A percentile compares a stretch with the other conserved stretches of the same genome.
phyloP scores from a whole-genome alignment of 2,888 invertebrate genomes.

The Ophioninae sp. region DNA sequence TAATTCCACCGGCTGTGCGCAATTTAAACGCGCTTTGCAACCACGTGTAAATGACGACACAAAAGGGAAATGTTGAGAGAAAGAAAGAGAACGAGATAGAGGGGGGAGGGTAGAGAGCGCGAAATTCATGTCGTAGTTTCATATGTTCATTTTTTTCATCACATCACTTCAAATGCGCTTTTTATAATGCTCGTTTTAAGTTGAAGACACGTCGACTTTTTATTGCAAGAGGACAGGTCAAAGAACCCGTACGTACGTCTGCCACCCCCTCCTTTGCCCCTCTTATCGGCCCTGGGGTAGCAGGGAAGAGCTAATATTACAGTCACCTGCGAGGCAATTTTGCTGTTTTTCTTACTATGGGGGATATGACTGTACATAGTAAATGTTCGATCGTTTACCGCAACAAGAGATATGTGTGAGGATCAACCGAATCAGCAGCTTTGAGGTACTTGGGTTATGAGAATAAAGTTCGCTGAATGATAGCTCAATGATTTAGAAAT shows the following conservation, averaged over 20 bases:
- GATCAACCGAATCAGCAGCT: too few relatives aligned
- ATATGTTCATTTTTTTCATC: conserved; percentile 1
- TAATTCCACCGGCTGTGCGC: conserved; percentile 43
- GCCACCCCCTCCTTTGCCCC: neutral
- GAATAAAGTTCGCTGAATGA: too few relatives aligned
- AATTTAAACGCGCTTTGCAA: conserved; percentile 51
- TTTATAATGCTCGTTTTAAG: neutral
- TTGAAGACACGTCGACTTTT: neutral
- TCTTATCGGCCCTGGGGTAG: neutral
- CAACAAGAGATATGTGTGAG: neutral
- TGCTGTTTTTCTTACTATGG: too few relatives aligned
- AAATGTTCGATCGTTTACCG: too few relatives aligned
- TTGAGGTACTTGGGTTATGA: too few relatives aligned
- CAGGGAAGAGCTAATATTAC: neutral
- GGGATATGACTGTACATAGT: too few relatives aligned
- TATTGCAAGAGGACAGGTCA: conserved; percentile 9
- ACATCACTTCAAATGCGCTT: neutral
- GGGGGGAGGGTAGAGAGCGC: neutral
- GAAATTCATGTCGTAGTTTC: neutral
- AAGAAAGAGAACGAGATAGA: too few relatives aligned
- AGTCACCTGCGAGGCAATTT: too few relatives aligned
- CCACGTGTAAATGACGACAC: neutral
- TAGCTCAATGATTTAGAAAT: too few relatives aligned
- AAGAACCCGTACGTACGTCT: neutral
- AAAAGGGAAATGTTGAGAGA: neutral